These are phyloP conservation scores for Cyphomyrus discorhynchus DNA, from an alignment of 2,113 vertebrate species.

Conservation along the genomic window DNA sequence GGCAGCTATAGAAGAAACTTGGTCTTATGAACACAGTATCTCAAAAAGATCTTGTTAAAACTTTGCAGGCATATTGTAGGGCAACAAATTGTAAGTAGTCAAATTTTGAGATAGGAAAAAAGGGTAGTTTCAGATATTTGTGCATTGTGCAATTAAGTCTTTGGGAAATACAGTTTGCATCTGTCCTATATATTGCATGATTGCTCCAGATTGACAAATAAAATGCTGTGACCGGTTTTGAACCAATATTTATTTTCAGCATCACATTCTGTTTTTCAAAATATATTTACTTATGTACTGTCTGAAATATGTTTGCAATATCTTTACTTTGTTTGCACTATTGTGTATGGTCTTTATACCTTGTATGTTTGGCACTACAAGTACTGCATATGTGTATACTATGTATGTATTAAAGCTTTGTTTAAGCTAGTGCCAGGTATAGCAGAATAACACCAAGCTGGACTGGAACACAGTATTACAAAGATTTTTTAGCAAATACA, in stretches of 20 bases:
- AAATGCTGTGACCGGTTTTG: neutral
- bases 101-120: neutral
- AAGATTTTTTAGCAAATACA: neutral
- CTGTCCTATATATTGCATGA: too few relatives aligned
- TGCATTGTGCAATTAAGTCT: too few relatives aligned
- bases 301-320: neutral
- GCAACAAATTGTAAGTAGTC: neutral
- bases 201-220: too few relatives aligned
- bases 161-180: too few relatives aligned
- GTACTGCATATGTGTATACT: neutral
- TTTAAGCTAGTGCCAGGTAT: neutral
- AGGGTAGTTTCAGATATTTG: too few relatives aligned
- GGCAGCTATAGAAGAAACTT: too few relatives aligned
- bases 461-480: neutral
- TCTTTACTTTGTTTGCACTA: neutral
- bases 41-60: too few relatives aligned
- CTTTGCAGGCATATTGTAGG: too few relatives aligned
- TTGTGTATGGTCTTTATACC: neutral
- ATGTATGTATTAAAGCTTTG: neutral
- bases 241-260: neutral
- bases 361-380: neutral
- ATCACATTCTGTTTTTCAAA: too few relatives aligned
- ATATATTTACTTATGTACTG: neutral
- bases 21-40: too few relatives aligned
- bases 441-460: neutral